Evolutionary conservation across 2,888 invertebrate genomes (phyloP), one percentile per base, ranked within the genome.

Genomic region (Pyrrhosoma nymphula): DNA sequence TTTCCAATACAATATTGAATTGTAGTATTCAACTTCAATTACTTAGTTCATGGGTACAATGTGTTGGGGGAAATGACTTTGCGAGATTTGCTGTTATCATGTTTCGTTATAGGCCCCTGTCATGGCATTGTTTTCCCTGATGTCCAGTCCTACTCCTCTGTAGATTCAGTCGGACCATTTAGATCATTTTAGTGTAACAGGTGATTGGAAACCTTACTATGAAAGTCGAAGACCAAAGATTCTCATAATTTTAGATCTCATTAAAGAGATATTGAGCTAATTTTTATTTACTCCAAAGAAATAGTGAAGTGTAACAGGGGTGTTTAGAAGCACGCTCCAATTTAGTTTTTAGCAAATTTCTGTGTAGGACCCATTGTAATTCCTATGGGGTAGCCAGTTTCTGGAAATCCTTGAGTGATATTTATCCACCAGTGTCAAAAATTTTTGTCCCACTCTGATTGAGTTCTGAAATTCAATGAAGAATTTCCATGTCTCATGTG

Each of bases 401-500:
- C 14, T 69, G 6, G 23, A 60, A 91, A 35, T 35, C 23, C 60
- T 35, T 91, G 35, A 30, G 35, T 60, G 30, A 23, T 60, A 16
- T 91, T n/a, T 55, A 60, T 18, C 60, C 39, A 23, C 60, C 18
- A 91, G 60, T 55, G 35, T 55, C 82, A 82, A 35, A 35, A 35
- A 82, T 82, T 3, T 35, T 82, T 35, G 12, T 35, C 18, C 12
- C 35, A 35, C 12, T 30, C 35, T 35, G 35, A 14, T 82, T 14
- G 35, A 82, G 82, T 82, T 18, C n/a, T 82, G 35, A 82, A 82
- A 82, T 30, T 35, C 35, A 82, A 35, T 35, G 3, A 26, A 6
- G 82, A 35, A 82, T 82, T 69, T 82, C 82, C 82, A 82, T 35
- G 82, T 82, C 82, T 82, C 82, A 82, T 82, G 82, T 82, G 82